These are phyloP conservation scores for Acanthurus lineatus DNA, from an alignment of 2,797 vertebrate species.

Conservation along the genomic window DNA sequence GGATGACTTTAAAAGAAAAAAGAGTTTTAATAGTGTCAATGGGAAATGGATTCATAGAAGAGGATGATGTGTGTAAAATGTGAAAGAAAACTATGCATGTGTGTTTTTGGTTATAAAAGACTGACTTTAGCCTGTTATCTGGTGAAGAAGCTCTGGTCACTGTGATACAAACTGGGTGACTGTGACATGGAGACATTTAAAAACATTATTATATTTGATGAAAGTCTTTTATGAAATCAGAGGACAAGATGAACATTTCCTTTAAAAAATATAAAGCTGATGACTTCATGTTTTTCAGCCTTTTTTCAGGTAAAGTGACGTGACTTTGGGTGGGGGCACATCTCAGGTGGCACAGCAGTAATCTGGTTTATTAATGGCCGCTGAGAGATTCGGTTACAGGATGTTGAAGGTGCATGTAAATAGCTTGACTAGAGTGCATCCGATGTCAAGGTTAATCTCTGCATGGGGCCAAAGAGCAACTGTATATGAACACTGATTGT, in stretches of 20 bases:
- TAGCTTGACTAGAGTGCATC: slow-evolving; percentile 48
- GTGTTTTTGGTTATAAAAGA: neutral
- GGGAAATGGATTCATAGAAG: neutral
- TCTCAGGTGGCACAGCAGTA: slow-evolving; percentile 44
- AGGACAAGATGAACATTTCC: too few species aligned
- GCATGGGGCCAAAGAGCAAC: slow-evolving; percentile 24
- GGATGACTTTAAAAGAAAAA: slow-evolving; percentile 21
- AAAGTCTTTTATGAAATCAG: too few species aligned
- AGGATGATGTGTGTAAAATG: neutral
- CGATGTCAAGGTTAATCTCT: slow-evolving; percentile 46
- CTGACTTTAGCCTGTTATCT: neutral
- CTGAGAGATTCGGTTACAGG: slow-evolving; percentile 50
- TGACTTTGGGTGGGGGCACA: slow-evolving; percentile 28
- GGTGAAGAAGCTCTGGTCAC: neutral
- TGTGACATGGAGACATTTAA: neutral
- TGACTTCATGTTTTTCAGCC: neutral
- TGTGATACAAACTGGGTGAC: neutral
- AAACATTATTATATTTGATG: neutral
- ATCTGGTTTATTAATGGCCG: slow-evolving; percentile 65
- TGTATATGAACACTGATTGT: slow-evolving; percentile 26
- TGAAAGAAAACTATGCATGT: neutral
- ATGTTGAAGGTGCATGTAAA: slow-evolving; percentile 57
- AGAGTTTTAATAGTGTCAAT: slow-evolving; percentile 3
- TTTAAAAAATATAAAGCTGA: too few species aligned
- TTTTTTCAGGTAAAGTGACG: neutral